Percentiles rank a stretch among this genome's conserved stretches.
Conservation (phyloP, 2,888 invertebrate genomes). For the Drosophila testacea region DNA sequence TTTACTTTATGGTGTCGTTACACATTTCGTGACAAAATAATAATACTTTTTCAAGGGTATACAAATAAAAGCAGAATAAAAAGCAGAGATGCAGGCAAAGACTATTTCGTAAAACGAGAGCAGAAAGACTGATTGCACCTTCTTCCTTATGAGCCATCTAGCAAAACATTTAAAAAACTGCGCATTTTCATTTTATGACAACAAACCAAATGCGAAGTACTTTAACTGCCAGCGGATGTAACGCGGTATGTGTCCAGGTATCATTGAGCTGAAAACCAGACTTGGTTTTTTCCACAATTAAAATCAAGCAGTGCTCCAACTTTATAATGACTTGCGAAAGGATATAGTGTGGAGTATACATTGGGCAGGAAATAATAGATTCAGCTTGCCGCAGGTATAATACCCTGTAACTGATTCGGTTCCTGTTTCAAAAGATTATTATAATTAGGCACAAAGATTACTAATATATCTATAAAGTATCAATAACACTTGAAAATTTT, state of each 20-base stretch:
- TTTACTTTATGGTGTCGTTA: too few relatives aligned
- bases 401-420: background rate
- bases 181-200: conserved; percentile 50
- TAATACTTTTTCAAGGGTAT: too few relatives aligned
- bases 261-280: conserved; percentile 13
- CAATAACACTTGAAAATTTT: too few relatives aligned
- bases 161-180: conserved; percentile 41
- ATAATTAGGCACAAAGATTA: background rate
- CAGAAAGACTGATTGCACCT: conserved; percentile 51
- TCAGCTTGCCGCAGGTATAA: background rate
- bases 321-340: background rate
- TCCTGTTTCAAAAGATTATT: background rate
- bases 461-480: too few relatives aligned
- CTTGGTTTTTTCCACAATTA: conserved; percentile 38
- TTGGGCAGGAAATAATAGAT: background rate
- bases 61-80: too few relatives aligned
- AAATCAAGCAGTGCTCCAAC: conserved; percentile 32
- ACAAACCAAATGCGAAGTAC: conserved; percentile 21
- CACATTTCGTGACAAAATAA: too few relatives aligned
- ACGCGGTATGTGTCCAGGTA: conserved; percentile 34
- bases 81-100: background rate
- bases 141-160: conserved; percentile 44
- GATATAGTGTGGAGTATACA: background rate
- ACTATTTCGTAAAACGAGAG: background rate
- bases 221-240: conserved; percentile 41